Conservation (phyloP, 2,888 invertebrate species). For the Spilarctia lutea region DNA sequence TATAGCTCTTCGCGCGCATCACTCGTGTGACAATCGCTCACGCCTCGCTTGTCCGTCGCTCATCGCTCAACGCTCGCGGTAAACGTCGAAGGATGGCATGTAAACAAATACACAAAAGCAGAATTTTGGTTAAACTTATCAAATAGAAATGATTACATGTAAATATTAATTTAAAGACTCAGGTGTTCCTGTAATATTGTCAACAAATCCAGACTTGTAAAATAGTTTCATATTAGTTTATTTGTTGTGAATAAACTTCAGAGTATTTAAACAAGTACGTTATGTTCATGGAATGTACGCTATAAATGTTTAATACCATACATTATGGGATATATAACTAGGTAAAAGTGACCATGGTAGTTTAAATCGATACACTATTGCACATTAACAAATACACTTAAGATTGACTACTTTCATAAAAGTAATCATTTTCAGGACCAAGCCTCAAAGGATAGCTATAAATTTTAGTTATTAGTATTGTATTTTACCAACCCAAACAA, state of each 20-base stretch:
- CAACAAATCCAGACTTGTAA: not conserved
- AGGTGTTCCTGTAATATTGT: not conserved
- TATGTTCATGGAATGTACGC: too few relatives aligned
- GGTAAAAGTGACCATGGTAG: too few relatives aligned
- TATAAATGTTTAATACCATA: too few relatives aligned
- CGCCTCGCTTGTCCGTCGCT: slow-evolving; percentile 64
- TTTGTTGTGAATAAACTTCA: not conserved
- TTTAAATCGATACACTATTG: not conserved
- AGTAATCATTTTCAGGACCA: not conserved
- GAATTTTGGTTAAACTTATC: not conserved
- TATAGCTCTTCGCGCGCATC: slow-evolving; percentile 75
- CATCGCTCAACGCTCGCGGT: slow-evolving; percentile 50
- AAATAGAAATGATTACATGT: not conserved
- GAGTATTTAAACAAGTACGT: too few relatives aligned
- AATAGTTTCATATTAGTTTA: too few relatives aligned
- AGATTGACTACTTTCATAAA: not conserved
- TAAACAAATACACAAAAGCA: slow-evolving; percentile 38
- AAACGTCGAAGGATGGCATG: slow-evolving; percentile 28
- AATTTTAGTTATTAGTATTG: not conserved
- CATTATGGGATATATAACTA: too few relatives aligned
- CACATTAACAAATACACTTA: not conserved
- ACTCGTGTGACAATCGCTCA: slow-evolving; percentile 84
- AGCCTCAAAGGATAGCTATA: not conserved
- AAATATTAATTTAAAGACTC: not conserved
- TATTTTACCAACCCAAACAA: not conserved